Evolutionary conservation across 2,113 vertebrate genomes (phyloP), one percentile per base, ranked within the genome.

Genomic region (Petroica traversi): DNA sequence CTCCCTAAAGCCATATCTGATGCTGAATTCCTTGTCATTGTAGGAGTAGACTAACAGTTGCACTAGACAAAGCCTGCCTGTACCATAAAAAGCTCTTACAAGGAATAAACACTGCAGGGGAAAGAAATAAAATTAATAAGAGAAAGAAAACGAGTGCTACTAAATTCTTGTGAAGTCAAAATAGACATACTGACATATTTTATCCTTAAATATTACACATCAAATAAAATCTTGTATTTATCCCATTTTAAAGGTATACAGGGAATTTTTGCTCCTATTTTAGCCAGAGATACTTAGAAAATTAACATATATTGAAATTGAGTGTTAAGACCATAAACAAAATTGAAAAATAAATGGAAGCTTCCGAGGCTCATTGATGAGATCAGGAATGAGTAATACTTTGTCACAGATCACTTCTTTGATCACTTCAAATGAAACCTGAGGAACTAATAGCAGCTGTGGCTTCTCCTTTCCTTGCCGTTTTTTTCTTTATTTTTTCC

Each of bases 401-500:
- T 86, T 45, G 73, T 55, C 68, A 93, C 51, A 96, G 75, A 91
- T 75, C 72, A 75, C 61, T 91, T 95, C 55, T 94, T 94, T 89
- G 77, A 73, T 84, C 48, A 75, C 36, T 93, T 86, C 72, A 92
- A 49, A 84, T 63, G 73, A 93, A 86, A 91, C 43, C 64, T 89
- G 38, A 85, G 52, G 40, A 91, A 92, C 34, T 69, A 83, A 80
- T 9, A 90, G 63, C 54, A 89, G 19, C 43, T 64, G 52, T 67
- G 48, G 28, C 87, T 97, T 91, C 79, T 78, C 55, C 48, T 86
- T 66, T 92, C 64, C 38, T 46, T 71, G 31, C 14, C 54, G 28
- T 79, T 33, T 69, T 72, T 77, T 77, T 4, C 9, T 36, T 57
- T 71, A 3, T 31, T 79, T 58, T 25, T 20, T 25, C 6, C 4